phyloP scores from a whole-genome alignment of 2,888 invertebrate species.

The Watsonalla cultraria region DNA sequence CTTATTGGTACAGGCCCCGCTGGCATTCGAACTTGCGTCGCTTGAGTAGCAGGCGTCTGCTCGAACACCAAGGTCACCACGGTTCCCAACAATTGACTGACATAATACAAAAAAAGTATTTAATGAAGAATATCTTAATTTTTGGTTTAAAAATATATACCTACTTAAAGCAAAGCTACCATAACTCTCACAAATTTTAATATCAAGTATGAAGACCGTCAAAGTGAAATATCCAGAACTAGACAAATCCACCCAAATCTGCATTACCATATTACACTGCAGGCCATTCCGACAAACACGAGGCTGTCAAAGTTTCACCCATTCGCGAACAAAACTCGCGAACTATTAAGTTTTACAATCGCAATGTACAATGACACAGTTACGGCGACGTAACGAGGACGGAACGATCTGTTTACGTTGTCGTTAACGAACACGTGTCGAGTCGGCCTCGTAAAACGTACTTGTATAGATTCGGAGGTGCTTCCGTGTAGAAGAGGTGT shows the following conservation, averaged over 20 bases:
- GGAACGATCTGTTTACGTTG: slow-evolving; percentile 41
- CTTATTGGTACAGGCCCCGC: too few relatives aligned
- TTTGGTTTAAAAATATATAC: too few relatives aligned
- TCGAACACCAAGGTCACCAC: too few relatives aligned
- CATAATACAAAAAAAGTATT: too few relatives aligned
- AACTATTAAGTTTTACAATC: slow-evolving; percentile 29
- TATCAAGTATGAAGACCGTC: too few relatives aligned
- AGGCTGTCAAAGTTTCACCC: slow-evolving; percentile 8
- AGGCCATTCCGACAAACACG: not conserved
- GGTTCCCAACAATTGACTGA: too few relatives aligned
- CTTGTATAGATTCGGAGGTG: slow-evolving; percentile 24
- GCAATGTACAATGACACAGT: slow-evolving; percentile 6
- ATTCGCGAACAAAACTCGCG: slow-evolving; percentile 18
- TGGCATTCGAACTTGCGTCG: too few relatives aligned
- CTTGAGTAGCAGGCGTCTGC: too few relatives aligned
- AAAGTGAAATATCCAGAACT: too few relatives aligned
- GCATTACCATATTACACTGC: not conserved
- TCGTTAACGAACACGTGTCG: slow-evolving; percentile 41
- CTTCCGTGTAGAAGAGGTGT: slow-evolving; percentile 8
- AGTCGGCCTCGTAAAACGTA: slow-evolving; percentile 34
- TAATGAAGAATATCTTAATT: too few relatives aligned
- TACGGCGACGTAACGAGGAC: slow-evolving; percentile 25
- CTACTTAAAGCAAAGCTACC: too few relatives aligned
- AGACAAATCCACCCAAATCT: not conserved
- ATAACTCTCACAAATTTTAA: too few relatives aligned